Conservation (phyloP, 2,113 vertebrate species). For the Misgurnus mizolepis region DNA sequence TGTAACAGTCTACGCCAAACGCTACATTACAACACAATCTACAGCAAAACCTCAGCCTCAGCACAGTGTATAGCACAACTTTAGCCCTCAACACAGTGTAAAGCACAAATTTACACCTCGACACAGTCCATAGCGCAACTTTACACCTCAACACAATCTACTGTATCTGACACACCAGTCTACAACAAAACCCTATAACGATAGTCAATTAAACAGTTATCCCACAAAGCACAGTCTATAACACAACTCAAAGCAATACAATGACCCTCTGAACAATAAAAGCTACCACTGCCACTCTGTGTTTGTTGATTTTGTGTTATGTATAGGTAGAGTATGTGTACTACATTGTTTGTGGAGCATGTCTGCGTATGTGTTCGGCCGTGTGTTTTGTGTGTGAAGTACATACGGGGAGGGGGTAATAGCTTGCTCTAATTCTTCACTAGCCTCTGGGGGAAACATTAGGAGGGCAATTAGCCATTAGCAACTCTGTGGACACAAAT, state of each 20-base stretch:
- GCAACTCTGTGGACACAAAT: constrained; percentile 14
- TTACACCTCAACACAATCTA: not conserved
- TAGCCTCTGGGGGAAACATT: constrained; percentile 29
- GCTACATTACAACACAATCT: not conserved
- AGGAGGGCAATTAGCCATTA: constrained; percentile 29
- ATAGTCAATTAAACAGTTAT: no score
- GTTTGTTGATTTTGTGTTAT: not conserved
- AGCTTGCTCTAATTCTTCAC: constrained; percentile 30
- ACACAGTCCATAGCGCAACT: not conserved
- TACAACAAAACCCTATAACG: no score
- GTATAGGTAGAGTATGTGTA: no score
- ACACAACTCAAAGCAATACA: not conserved
- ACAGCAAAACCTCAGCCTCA: not conserved
- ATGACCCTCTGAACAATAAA: not conserved
- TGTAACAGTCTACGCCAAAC: no score
- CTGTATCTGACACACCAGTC: not conserved
- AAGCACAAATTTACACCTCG: not conserved
- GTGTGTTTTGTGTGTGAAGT: constrained; percentile 7
- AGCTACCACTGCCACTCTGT: not conserved
- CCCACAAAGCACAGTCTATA: not conserved
- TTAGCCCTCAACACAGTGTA: not conserved
- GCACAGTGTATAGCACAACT: not conserved
- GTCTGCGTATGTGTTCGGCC: not conserved
- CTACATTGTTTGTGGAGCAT: not conserved
- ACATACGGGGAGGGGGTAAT: constrained; percentile 1